A percentile compares a stretch with the other conserved stretches of the same genome.
phyloP scores from a whole-genome alignment of 2,797 vertebrate species.

The Heterohyrax brucei region DNA sequence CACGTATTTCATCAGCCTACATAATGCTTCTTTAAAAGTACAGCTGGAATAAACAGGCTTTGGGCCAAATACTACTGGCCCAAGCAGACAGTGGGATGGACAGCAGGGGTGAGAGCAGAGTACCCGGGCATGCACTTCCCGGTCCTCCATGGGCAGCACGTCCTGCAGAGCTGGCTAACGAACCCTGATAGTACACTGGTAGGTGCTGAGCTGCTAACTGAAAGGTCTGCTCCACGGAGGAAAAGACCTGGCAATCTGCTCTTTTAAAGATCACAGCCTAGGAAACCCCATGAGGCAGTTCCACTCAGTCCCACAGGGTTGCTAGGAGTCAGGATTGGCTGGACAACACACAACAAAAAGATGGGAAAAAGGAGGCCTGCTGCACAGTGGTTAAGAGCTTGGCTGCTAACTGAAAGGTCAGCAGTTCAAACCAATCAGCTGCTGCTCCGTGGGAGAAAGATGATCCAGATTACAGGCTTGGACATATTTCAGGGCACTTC shows the following conservation, averaged over 20 bases:
- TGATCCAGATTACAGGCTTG: not conserved
- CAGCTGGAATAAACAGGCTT: not conserved
- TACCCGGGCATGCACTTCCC: too few relatives aligned
- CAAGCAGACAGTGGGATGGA: accelerated
- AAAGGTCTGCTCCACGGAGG: too few relatives aligned
- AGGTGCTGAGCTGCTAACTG: not conserved
- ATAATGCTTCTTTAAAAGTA: slow-evolving; percentile 57
- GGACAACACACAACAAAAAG: too few relatives aligned
- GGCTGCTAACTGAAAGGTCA: not conserved
- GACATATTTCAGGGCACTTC: not conserved
- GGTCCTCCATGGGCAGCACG: accelerated
- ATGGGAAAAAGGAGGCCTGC: too few relatives aligned
- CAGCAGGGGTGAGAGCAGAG: not conserved
- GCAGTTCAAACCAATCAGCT: not conserved
- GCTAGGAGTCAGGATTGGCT: too few relatives aligned
- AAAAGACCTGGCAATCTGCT: too few relatives aligned
- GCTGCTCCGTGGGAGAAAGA: too few relatives aligned
- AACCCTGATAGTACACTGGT: not conserved
- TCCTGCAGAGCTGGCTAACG: not conserved
- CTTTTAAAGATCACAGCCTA: too few relatives aligned
- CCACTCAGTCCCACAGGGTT: too few relatives aligned
- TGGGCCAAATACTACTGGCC: not conserved
- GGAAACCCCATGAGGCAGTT: too few relatives aligned
- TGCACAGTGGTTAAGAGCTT: too few relatives aligned
- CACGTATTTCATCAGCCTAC: slow-evolving; percentile 11